These are phyloP conservation scores for Thymelicus acteon DNA, from an alignment of 2,888 invertebrate species.

Conservation along the genomic window DNA sequence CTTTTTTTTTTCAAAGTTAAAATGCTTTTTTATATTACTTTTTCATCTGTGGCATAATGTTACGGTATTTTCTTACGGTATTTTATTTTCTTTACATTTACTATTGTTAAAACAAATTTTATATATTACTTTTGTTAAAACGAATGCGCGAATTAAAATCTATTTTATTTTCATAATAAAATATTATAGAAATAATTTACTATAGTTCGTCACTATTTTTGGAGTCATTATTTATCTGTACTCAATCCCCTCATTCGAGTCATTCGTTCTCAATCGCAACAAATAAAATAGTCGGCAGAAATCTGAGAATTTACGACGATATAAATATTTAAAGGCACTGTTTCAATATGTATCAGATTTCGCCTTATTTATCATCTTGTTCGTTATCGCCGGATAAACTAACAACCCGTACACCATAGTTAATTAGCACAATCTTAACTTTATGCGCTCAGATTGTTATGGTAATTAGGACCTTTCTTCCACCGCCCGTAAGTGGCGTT, in stretches of 20 bases:
- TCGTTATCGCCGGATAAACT: constrained; percentile 58
- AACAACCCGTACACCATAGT: constrained; percentile 63
- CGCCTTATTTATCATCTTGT: constrained; percentile 59
- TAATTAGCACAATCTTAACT: constrained; percentile 81
- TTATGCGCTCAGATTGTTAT: constrained; percentile 81
- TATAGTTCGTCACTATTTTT: too few relatives aligned
- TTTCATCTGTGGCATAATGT: too few relatives aligned
- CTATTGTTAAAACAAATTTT: too few relatives aligned
- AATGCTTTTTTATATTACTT: too few relatives aligned
- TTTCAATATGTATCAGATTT: constrained; percentile 59
- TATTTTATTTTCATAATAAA: too few relatives aligned
- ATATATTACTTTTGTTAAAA: too few relatives aligned
- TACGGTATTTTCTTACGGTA: too few relatives aligned
- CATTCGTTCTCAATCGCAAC: constrained; percentile 2
- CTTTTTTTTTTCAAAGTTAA: too few relatives aligned
- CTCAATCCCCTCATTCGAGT: background rate
- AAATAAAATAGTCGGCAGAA: constrained; percentile 15
- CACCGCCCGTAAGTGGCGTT: constrained; percentile 71
- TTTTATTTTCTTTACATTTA: too few relatives aligned
- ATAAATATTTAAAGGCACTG: constrained; percentile 45
- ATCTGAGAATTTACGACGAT: constrained; percentile 37
- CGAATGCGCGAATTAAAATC: too few relatives aligned
- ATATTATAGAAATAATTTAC: too few relatives aligned
- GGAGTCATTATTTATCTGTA: background rate
- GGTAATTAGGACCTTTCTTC: constrained; percentile 68